Evolutionary conservation across 2,113 vertebrate species (phyloP).

Genomic region (Eptesicus fuscus): DNA sequence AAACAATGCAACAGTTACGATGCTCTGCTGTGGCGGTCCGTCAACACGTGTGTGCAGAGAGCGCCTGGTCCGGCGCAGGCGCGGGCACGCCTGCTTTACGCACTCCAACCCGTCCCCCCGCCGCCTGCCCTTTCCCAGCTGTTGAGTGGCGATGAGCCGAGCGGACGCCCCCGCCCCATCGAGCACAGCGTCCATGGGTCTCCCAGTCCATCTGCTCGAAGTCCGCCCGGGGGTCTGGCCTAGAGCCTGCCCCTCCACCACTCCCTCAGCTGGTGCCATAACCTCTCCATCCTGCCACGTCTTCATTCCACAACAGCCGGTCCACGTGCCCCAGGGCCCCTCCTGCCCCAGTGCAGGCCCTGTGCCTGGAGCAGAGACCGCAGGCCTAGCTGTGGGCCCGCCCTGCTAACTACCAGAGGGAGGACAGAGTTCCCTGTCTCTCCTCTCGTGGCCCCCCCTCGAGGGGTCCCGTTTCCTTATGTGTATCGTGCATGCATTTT

Average conservation of each 20-base stretch:
- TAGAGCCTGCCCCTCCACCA: background rate
- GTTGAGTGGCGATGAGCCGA: background rate
- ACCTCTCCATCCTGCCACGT: background rate
- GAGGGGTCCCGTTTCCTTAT: background rate
- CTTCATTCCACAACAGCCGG: background rate
- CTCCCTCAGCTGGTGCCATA: background rate
- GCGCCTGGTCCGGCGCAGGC: background rate
- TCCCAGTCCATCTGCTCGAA: no score
- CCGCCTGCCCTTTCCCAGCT: background rate
- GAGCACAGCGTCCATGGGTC: accelerated
- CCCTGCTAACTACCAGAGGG: background rate
- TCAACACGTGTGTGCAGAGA: background rate
- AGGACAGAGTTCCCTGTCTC: background rate
- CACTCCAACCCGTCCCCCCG: background rate
- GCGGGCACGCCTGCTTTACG: background rate
- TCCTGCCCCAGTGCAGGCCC: accelerated
- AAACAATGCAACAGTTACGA: background rate
- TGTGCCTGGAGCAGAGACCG: background rate
- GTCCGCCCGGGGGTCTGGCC: background rate
- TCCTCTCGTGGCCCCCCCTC: background rate
- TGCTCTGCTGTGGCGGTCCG: background rate
- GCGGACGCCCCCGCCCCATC: background rate
- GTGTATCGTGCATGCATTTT: background rate
- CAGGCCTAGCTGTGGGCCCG: background rate
- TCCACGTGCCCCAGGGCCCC: background rate